A percentile compares a stretch with the other conserved stretches of the same genome.
These are phyloP conservation scores for Brachionus sp. DNA, from an alignment of 1,140 invertebrate genomes.

Conservation along the genomic window DNA sequence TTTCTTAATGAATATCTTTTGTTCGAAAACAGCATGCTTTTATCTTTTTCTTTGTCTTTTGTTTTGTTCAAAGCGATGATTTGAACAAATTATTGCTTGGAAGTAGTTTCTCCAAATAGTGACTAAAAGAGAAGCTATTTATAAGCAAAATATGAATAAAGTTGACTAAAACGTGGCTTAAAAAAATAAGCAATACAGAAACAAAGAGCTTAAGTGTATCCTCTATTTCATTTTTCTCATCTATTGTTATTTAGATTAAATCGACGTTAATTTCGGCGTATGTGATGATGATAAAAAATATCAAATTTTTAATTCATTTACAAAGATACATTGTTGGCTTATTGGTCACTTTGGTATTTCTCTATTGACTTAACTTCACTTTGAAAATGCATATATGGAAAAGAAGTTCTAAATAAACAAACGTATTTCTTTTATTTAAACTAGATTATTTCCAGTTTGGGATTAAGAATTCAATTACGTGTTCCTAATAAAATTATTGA, in stretches of 20 bases:
- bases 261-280: not conserved
- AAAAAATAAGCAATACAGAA: not conserved
- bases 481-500: constrained; percentile 24
- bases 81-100: not conserved
- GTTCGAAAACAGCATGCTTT: not conserved
- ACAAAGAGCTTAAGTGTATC: constrained; percentile 35
- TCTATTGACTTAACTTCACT: constrained; percentile 17
- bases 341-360: constrained; percentile 28
- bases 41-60: not conserved
- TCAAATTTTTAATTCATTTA: constrained; percentile 3
- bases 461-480: constrained; percentile 6
- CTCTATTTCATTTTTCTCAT: constrained; percentile 1
- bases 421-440: not conserved
- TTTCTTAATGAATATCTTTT: constrained; percentile 6
- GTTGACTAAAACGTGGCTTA: constrained; percentile 31
- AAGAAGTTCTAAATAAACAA: not conserved
- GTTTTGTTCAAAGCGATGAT: not conserved
- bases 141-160: constrained; percentile 21
- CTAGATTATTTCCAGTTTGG: constrained; percentile 16
- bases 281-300: not conserved
- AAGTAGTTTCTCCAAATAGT: not conserved
- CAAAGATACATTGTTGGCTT: constrained; percentile 21
- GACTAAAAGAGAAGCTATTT: constrained; percentile 10
- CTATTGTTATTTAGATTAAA: constrained; percentile 42
- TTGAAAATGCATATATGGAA: not conserved